phyloP scores from a whole-genome alignment of 2,797 vertebrate species.

The Dallia pectoralis region DNA sequence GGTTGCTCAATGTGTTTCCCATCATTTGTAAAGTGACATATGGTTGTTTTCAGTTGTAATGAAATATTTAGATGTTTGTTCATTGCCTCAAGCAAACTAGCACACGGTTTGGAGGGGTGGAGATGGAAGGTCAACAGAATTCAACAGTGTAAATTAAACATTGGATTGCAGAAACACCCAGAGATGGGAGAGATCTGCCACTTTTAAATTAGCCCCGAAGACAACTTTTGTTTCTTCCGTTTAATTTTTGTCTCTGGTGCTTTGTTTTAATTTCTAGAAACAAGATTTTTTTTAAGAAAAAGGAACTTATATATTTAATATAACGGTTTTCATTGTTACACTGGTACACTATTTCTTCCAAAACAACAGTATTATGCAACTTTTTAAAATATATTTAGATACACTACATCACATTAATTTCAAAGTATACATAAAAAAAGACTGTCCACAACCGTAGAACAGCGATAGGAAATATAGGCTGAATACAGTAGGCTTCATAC shows the following conservation, averaged over 20 bases:
- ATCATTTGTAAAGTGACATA: slow-evolving; percentile 9
- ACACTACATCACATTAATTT: background rate
- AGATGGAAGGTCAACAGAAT: slow-evolving; percentile 12
- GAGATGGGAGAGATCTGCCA: background rate
- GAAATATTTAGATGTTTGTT: slow-evolving; percentile 6
- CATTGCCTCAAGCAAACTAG: slow-evolving; percentile 9
- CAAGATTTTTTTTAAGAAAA: background rate
- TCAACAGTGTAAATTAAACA: slow-evolving; percentile 9
- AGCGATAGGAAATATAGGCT: background rate
- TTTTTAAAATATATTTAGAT: background rate
- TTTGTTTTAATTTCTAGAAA: background rate
- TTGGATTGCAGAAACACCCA: background rate
- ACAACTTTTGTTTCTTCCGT: background rate
- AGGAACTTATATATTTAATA: background rate
- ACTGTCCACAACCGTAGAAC: background rate
- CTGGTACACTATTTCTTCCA: background rate
- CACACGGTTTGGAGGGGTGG: slow-evolving; percentile 1
- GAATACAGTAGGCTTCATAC: background rate
- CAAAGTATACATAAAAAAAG: too few species aligned
- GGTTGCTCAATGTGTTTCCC: background rate
- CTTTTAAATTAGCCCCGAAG: background rate
- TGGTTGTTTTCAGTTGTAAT: slow-evolving; percentile 5
- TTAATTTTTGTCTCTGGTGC: background rate
- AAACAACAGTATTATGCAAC: background rate
- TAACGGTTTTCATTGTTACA: background rate